Base-by-base conservation (phyloP, 2,888 invertebrate genomes). In the Protonemura montana region DNA sequence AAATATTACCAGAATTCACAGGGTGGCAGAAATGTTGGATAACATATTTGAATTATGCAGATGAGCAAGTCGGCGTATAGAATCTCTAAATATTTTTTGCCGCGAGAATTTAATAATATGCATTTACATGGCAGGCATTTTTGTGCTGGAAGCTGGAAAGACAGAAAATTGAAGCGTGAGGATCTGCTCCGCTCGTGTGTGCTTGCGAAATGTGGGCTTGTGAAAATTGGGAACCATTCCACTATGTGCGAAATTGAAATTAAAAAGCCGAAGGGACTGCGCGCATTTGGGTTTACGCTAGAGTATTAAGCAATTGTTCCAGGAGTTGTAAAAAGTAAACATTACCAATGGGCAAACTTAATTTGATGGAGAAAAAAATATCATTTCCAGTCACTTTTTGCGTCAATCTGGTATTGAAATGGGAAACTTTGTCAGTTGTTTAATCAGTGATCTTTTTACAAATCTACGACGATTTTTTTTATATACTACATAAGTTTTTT, bases 41-140 rank as follows among this genome's bases (percentile, higher is more conserved):
- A 59, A 59, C 59, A 59, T 59, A 59, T 59, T 59, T 59, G 59
- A 59, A 59, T 59, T 59, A 59, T 59, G 59, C 59, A 59, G 59
- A 59, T 59, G 59, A 59, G 59, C 59, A 59, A 59, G 59, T 59
- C 59, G 13, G 13, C 59, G 59, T 59, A 59, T 59, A 59, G 59
- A 59, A 59, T 59, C 59, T 59, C 59, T 21, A 59, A 10, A 59
- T 59, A 59, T 59, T 59, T 59, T 59, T 59, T 59, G 13, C 59
- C 21, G 35, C 35, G 59, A 59, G 21, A 59, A 59, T 59, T 59
- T 59, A 59, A 59, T 59, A 59, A 59, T 59, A 59, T 59, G 59
- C 59, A 59, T 59, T 59, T 59, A 59, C 59, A 59, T 16, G 59
- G 59, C 59, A 7, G 16, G 59, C 59, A 59, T 59, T 59, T 59